Percentiles rank a stretch among this genome's conserved stretches.
phyloP scores from a whole-genome alignment of 2,888 invertebrate genomes.

The Ceramica pisi region DNA sequence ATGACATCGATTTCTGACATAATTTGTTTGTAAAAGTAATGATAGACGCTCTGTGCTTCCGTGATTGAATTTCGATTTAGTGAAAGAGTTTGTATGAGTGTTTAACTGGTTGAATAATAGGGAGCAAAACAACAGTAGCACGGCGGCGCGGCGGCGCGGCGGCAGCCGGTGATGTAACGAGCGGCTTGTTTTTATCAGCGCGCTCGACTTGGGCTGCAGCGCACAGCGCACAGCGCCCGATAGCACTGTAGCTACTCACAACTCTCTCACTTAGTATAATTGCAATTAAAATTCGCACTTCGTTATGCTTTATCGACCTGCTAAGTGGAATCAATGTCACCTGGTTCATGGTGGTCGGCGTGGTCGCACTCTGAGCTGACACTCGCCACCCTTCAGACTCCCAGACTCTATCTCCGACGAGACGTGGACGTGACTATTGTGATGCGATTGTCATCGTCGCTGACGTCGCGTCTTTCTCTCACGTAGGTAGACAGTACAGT shows the following conservation, averaged over 20 bases:
- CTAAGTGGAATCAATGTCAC: slow-evolving; percentile 36
- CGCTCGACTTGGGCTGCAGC: not conserved
- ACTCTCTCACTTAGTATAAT: slow-evolving; percentile 1
- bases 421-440: too few relatives aligned
- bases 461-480: not conserved
- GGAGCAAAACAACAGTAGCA: slow-evolving; percentile 54
- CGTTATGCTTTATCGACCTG: slow-evolving; percentile 23
- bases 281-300: slow-evolving; percentile 25
- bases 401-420: too few relatives aligned
- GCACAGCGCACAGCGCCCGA: not conserved
- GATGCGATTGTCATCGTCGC: too few relatives aligned
- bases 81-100: slow-evolving; percentile 46
- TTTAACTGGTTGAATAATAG: slow-evolving; percentile 54
- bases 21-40: slow-evolving; percentile 19
- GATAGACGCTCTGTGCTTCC: slow-evolving; percentile 20
- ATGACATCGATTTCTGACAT: slow-evolving; percentile 21
- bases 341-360: not conserved
- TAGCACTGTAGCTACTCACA: not conserved
- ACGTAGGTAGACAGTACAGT: not conserved
- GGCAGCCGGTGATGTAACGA: slow-evolving; percentile 41
- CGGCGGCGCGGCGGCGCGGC: not conserved
- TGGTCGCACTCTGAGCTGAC: not conserved
- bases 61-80: slow-evolving; percentile 28
- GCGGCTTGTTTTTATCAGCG: slow-evolving; percentile 16
- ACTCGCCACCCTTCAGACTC: not conserved